Evolutionary conservation across 2,113 vertebrate genomes (phyloP), one percentile per base, ranked within the genome.

Genomic region (Oceanites oceanicus): DNA sequence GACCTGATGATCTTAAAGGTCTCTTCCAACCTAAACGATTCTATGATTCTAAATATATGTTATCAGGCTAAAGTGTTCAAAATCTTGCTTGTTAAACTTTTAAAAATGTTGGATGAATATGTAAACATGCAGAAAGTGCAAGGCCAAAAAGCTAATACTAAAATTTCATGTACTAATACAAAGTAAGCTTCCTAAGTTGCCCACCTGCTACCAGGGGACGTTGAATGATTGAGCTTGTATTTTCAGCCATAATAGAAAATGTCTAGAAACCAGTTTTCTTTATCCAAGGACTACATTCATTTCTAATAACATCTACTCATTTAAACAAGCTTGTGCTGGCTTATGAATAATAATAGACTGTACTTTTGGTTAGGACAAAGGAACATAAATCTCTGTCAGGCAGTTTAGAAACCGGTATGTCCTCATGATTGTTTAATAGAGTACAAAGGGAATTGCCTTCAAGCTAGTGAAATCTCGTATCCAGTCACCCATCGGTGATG

Each of bases 361-460:
- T 68, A 52, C 65, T 88, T 87, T 56, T 53, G 49, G 45, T 81
- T 65, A 55, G 90, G 56, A 84, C 2, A 25, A 45, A 93, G 85
- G 56, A 36, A 72, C 73, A 84, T 90, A 85, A 96, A 97, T 96
- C 94, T 89, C 32, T 4, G 78, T 73, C 91, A 96, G 85, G 73
- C 61, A 88, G 76, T 80, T 91, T 55, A 91, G 86, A 70, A 95
- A 76, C 45, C 67, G 40, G 22, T 40, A 3, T 52, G 55, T 94
- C 91, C 89, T 95, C 89, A 86, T 96, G 86, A 70, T 30, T 95
- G 86, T 94, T 97, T 97, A 92, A 97, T 88, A 47, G 75, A 83
- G 56, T 80, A 94, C 91, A 91, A 77, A 92, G 94, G 94, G 94
- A 96, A 88, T 87, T 96, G 87, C 91, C 88, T 94, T 89, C 72